phyloP scores from a whole-genome alignment of 37 sponge, comb jelly and placozoan genomes.

The Aphrocallistes beatrix region DNA sequence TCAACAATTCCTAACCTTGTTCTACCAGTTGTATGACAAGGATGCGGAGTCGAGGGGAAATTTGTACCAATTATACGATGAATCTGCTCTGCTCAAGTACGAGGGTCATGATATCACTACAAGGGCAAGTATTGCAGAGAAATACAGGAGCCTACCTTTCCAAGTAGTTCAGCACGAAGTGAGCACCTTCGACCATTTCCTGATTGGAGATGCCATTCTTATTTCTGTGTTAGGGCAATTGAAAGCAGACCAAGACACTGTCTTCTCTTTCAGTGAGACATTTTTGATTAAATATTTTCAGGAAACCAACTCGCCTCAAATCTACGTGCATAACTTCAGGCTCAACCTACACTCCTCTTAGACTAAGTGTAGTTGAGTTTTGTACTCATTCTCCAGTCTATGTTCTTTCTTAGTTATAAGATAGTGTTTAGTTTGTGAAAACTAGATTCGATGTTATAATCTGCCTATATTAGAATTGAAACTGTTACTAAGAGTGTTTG shows the following conservation, averaged over 20 bases:
- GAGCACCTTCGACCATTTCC: background rate
- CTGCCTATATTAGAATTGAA: too few relatives aligned
- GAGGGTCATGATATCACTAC: background rate
- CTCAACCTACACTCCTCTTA: background rate
- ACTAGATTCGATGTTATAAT: too few relatives aligned
- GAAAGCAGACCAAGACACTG: background rate
- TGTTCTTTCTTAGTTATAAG: too few relatives aligned
- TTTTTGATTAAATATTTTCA: background rate
- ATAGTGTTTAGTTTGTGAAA: too few relatives aligned
- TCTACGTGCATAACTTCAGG: background rate
- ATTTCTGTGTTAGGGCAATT: background rate
- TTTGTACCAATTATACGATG: slow-evolving; percentile 2
- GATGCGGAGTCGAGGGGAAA: background rate
- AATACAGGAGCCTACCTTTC: slow-evolving; percentile 10
- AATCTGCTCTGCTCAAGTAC: background rate
- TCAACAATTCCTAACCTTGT: background rate
- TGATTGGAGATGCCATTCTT: background rate
- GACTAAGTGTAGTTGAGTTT: too few relatives aligned
- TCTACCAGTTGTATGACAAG: background rate
- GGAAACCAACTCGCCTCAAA: background rate
- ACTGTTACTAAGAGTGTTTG: too few relatives aligned
- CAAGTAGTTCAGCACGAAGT: background rate
- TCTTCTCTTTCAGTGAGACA: background rate
- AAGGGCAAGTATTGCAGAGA: background rate
- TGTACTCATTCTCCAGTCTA: too few relatives aligned